These are phyloP conservation scores for Haemorhous mexicanus DNA, from an alignment of 2,113 vertebrate species.

Conservation along the genomic window DNA sequence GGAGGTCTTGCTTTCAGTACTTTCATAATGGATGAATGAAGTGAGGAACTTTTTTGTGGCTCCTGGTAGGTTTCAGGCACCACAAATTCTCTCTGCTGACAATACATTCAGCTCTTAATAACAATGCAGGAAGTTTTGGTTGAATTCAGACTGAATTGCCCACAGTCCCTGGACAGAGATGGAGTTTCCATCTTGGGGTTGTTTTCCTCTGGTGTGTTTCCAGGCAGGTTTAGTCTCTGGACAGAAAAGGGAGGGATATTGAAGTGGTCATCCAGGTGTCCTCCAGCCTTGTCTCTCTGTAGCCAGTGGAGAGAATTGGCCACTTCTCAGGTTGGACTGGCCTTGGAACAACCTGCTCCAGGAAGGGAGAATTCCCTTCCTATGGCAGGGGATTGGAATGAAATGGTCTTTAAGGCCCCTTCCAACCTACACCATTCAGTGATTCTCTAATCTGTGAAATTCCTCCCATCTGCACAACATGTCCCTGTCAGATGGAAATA, in stretches of 20 bases:
- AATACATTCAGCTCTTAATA: neutral
- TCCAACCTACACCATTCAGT: neutral
- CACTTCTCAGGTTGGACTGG: neutral
- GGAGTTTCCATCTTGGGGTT: neutral
- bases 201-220: neutral
- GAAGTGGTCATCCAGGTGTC: neutral
- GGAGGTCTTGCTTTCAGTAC: conserved; percentile 31
- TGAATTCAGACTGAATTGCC: neutral
- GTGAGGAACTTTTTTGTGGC: neutral
- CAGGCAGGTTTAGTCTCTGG: neutral
- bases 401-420: neutral
- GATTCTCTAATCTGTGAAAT: neutral
- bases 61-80: neutral
- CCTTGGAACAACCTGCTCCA: neutral
- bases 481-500: neutral
- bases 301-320: neutral
- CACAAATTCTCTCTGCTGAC: neutral
- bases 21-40: conserved; percentile 17
- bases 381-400: neutral
- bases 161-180: neutral
- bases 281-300: neutral
- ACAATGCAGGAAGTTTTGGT: neutral
- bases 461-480: rapidly evolving
- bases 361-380: neutral
- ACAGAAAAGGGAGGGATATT: neutral